Percentiles rank a stretch among this genome's conserved stretches.
These are phyloP conservation scores for Chlorodrepanis virens DNA, from an alignment of 2,113 vertebrate species.

Conservation along the genomic window DNA sequence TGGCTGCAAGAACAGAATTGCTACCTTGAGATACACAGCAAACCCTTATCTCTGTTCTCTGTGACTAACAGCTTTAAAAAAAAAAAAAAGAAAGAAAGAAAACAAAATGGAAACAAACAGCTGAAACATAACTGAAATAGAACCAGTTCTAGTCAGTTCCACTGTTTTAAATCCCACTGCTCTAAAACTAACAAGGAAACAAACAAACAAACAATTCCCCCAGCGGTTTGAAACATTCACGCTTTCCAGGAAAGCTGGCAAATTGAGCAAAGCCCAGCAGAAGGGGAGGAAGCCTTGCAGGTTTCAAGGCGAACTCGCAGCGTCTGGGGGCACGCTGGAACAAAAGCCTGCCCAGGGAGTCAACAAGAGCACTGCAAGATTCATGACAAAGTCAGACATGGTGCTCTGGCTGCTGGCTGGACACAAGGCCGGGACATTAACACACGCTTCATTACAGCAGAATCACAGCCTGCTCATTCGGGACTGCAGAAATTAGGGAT, in stretches of 20 bases:
- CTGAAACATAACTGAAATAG: background rate
- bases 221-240: background rate
- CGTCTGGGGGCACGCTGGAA: background rate
- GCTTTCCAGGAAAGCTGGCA: background rate
- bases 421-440: constrained; percentile 53
- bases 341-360: constrained; percentile 36
- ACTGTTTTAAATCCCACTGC: background rate
- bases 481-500: constrained; percentile 45
- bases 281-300: background rate
- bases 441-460: constrained; percentile 54
- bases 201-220: background rate
- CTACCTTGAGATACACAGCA: background rate
- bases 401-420: constrained; percentile 40
- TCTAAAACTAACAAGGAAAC: background rate
- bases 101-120: background rate
- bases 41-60: background rate
- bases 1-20: background rate
- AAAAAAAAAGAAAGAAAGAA: background rate
- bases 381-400: constrained; percentile 57
- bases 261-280: background rate
- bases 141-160: background rate
- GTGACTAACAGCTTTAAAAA: background rate
- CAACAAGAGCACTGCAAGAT: constrained; percentile 36
- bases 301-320: background rate
- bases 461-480: constrained; percentile 14